Percentiles rank a stretch among this genome's conserved stretches.
phyloP scores from a whole-genome alignment of 1,140 invertebrate species.

The Oncopodura yosiiana region DNA sequence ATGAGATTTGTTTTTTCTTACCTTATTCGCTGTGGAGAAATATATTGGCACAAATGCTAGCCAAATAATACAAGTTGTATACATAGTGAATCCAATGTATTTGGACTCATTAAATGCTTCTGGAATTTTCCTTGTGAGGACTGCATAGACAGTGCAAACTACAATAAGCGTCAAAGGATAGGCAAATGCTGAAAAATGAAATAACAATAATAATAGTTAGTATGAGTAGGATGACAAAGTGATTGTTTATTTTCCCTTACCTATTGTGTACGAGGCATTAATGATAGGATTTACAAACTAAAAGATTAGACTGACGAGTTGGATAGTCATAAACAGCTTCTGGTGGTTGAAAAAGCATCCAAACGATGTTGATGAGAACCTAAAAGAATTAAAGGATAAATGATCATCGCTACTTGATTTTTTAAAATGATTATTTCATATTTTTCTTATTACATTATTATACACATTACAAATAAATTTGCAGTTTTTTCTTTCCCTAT shows the following conservation, averaged over 20 bases:
- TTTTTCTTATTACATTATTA: too few relatives aligned
- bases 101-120: slow-evolving; percentile 94
- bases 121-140: slow-evolving; percentile 82
- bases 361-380: slow-evolving; percentile 72
- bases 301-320: slow-evolving; percentile 73
- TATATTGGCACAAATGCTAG: slow-evolving; percentile 83
- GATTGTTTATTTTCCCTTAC: too few relatives aligned
- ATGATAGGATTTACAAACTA: slow-evolving; percentile 78
- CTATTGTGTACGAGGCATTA: too few relatives aligned
- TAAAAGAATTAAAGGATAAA: too few relatives aligned
- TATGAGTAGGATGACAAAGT: too few relatives aligned
- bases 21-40: slow-evolving; percentile 68
- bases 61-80: slow-evolving; percentile 89
- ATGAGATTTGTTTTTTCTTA: too few relatives aligned
- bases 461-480: too few relatives aligned
- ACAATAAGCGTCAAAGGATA: slow-evolving; percentile 80
- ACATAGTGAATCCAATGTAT: slow-evolving; percentile 92
- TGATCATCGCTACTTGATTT: too few relatives aligned
- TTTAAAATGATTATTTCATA: too few relatives aligned
- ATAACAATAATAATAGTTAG: too few relatives aligned
- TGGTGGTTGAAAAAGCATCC: slow-evolving; percentile 77
- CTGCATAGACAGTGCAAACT: slow-evolving; percentile 78
- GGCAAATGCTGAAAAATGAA: slow-evolving; percentile 75
- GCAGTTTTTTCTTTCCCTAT: too few relatives aligned
- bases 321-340: slow-evolving; percentile 77